These are phyloP conservation scores for Vidua chalybeata DNA, from an alignment of 2,113 vertebrate genomes.

Conservation along the genomic window DNA sequence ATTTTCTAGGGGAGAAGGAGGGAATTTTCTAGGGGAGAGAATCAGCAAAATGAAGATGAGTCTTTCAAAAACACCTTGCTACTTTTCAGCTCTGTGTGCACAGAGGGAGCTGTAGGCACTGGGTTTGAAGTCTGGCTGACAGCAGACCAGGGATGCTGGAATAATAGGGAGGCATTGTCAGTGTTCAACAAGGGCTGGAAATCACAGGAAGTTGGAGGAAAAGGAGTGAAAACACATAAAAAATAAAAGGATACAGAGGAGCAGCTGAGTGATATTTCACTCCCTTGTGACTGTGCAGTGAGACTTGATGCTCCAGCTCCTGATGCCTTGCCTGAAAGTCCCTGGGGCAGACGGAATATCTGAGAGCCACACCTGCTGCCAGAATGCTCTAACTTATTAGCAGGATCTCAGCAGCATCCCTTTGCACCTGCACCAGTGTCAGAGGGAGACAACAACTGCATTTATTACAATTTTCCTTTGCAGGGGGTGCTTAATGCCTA, in stretches of 20 bases:
- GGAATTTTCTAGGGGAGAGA: not conserved
- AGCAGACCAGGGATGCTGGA: not conserved
- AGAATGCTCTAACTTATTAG: not conserved
- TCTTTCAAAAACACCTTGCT: not conserved
- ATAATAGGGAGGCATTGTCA: not conserved
- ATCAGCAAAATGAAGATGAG: not conserved
- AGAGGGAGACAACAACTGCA: not conserved
- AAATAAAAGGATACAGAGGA: not conserved
- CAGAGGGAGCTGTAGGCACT: not conserved
- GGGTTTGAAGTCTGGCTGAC: not conserved
- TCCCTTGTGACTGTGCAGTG: not conserved
- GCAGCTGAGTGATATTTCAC: not conserved
- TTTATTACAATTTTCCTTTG: not conserved
- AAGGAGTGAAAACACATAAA: not conserved
- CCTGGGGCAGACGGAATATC: not conserved
- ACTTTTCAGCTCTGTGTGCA: not conserved
- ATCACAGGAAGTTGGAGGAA: not conserved
- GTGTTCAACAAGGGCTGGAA: not conserved
- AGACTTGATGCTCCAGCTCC: not conserved
- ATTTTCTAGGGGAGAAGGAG: not conserved
- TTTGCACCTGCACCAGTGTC: not conserved
- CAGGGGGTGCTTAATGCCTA: not conserved
- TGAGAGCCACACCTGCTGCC: not conserved
- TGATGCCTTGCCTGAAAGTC: not conserved
- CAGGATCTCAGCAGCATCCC: not conserved